Evolutionary conservation across 2,888 invertebrate species (phyloP), one percentile per base, ranked within the genome.

Genomic region (Trichacis sp.): DNA sequence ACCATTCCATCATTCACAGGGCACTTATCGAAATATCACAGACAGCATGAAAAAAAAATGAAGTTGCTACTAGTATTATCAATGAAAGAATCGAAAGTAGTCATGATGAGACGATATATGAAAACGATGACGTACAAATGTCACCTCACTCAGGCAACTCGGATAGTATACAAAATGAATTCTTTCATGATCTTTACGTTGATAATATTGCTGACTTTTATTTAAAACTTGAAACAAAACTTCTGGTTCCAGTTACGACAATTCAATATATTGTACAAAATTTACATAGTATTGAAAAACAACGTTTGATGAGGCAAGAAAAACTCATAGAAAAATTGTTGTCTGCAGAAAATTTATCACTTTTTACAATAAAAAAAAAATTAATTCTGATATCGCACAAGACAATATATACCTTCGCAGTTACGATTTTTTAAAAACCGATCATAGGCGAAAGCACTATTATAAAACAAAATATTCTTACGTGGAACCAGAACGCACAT

Each of bases 371-470:
- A 29, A 20, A 47, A n/a, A n/a, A n/a, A 12, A 24, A 47, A 47
- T 47, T 12, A 24, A 29, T 29, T 30, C 17, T 4, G 12, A 3
- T 12, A 24, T 47, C 20, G n/a, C 6, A 24, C 4, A 24, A 24
- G 24, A 24, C 4, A 24, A 24, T 24, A 3, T 24, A 5, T 24
- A 24, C 8, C 8, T 24, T 3, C 3, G 8, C 3, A 24, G 24
- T 24, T 24, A 24, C 8, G 8, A 24, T 5, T 8, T 24, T 24
- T 8, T 24, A 8, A 24, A 24, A 8, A 24, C 24, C 8, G 24
- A 58, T 24, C 47, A 50, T 4, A 53, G 49, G 36, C 17, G 54
- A 19, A 52, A 58, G 50, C 12, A 17, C 20, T 48, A 47, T n/a
- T 33, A 33, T n/a, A 33, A 33, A n/a, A 33, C 11, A 2, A 33